Evolutionary conservation across 2,113 vertebrate species (phyloP).

Genomic region (Colinus virginianus): DNA sequence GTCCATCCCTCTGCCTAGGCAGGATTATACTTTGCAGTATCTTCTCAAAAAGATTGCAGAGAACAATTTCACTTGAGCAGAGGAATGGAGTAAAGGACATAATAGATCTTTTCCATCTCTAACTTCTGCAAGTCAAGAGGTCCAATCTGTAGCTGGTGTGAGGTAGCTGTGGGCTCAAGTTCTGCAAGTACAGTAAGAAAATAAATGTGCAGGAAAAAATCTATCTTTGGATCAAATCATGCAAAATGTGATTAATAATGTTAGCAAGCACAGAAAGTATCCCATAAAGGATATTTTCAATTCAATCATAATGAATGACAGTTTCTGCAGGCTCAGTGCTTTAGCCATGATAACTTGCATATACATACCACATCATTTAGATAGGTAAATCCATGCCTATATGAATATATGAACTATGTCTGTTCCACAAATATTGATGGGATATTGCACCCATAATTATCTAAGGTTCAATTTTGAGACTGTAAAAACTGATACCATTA

Average conservation of each 20-base stretch:
- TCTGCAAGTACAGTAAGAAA: not conserved
- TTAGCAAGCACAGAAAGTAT: not conserved
- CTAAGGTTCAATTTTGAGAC: not conserved
- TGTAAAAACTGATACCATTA: not conserved
- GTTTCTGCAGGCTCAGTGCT: not conserved
- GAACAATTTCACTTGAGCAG: constrained; percentile 70
- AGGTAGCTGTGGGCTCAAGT: not conserved
- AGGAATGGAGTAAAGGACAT: constrained; percentile 64
- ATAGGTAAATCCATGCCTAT: not conserved
- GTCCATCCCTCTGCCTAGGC: constrained; percentile 35
- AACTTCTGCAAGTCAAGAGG: constrained; percentile 53
- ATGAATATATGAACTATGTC: not conserved
- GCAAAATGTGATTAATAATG: not conserved
- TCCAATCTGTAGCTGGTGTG: not conserved
- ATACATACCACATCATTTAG: not conserved
- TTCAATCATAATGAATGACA: not conserved
- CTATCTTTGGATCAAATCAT: not conserved
- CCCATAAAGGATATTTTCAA: not conserved
- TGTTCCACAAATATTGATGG: not conserved
- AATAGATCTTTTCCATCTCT: constrained; percentile 73
- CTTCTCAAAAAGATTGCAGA: constrained; percentile 54
- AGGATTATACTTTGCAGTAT: constrained; percentile 59
- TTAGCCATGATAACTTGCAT: not conserved
- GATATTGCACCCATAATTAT: not conserved
- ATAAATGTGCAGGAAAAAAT: constrained; percentile 3